These are phyloP conservation scores for Metacarcinus magister DNA, from an alignment of 2,888 invertebrate genomes.

Conservation along the genomic window DNA sequence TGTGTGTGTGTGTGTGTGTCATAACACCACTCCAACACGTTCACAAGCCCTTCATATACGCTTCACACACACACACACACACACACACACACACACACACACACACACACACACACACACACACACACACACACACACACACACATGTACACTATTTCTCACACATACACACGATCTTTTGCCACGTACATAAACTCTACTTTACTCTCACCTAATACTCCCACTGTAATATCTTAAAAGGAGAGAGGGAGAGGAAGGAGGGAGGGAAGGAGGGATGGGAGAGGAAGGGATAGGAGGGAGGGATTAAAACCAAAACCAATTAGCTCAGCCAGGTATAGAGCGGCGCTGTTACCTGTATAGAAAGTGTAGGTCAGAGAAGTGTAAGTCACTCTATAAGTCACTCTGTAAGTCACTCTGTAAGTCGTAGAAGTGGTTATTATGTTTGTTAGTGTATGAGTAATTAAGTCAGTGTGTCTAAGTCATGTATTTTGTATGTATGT, in stretches of 20 bases:
- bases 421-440: neutral
- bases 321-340: neutral
- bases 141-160: neutral
- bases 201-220: neutral
- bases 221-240: neutral
- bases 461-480: neutral
- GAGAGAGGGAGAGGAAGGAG: neutral
- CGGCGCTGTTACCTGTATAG: neutral
- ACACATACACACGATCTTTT: neutral
- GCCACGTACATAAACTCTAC: neutral
- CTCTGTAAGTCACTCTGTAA: too few species aligned
- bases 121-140: neutral
- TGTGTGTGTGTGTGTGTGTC: neutral
- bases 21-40: too few species aligned
- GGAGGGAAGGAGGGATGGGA: neutral
- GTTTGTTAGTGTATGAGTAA: too few species aligned
- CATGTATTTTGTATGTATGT: neutral
- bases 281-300: neutral
- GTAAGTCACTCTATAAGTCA: too few species aligned
- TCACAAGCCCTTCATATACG: too few species aligned
- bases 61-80: too few species aligned
- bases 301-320: neutral
- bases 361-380: too few species aligned
- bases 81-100: too few species aligned
- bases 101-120: too few species aligned